Base-by-base conservation (phyloP, 2,797 vertebrate genomes). In the Pterois miles region DNA sequence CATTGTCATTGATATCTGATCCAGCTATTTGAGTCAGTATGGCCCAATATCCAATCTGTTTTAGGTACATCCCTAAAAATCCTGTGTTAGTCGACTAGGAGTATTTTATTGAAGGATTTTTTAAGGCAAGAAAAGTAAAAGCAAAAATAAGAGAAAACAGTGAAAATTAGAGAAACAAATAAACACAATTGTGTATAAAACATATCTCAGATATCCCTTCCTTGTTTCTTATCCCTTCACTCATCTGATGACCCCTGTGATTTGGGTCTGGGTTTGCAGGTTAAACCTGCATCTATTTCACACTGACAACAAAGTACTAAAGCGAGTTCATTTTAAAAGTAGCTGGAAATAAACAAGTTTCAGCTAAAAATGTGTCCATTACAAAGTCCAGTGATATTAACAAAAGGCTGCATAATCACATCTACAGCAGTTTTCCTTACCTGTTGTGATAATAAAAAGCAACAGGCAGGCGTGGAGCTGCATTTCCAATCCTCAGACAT, bases 401-500 rank as follows among this genome's bases (percentile, higher is more conserved):
- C 22, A 11, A n/a, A n/a, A 53, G 22, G 11, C 27, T 29, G 5
- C 27, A 29, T 29, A 29, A 29, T 29, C 27, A 29, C 3, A 29
- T 29, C 27, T 29, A 29, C 27, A 29, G 27, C 27, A n/a, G 3
- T 23, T 40, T 33, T 34, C 12, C 88, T 92, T 93, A 95, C 95
- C 94, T 95, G 93, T 90, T 57, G 89, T 80, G 82, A 93, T 84
- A 59, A 94, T 77, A 66, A 94, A 80, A 69, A 95, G 84, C 66
- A 95, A 68, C 79, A 93, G 66, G 82, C 70, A 89, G 63, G 60
- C 84, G 87, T 91, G 88, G 82, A 92, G 93, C 90, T 85, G 93
- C 95, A 96, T 96, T 86, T 93, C 95, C 92, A 88, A 59, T 82
- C 81, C 79, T 86, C 79, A 94, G 91, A 93, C 94, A 95, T 96